phyloP scores from a whole-genome alignment of 2,113 vertebrate genomes.

The Dolichotis patagonum region DNA sequence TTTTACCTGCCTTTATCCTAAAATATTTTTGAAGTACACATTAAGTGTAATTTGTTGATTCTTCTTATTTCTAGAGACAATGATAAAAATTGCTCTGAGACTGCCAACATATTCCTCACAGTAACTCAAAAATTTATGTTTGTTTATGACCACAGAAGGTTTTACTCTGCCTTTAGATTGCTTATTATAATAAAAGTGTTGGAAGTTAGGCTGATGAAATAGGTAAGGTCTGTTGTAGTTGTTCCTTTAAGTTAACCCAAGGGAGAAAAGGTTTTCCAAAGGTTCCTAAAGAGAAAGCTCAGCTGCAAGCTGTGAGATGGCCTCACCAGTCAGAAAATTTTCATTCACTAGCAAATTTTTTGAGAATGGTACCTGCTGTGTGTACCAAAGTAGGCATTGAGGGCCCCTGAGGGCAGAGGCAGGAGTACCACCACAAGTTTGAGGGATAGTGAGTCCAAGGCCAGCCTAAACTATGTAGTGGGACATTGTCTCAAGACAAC shows the following conservation, averaged over 20 bases:
- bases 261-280: constrained; percentile 2
- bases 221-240: neutral
- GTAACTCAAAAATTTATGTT: neutral
- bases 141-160: neutral
- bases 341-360: constrained; percentile 34
- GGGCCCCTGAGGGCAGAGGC: neutral
- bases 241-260: neutral
- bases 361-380: neutral
- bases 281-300: neutral
- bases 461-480: neutral
- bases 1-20: neutral
- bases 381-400: neutral
- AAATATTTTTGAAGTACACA: constrained; percentile 37
- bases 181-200: neutral
- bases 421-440: neutral
- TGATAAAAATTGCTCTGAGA: neutral
- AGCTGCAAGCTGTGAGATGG: neutral
- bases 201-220: neutral
- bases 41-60: constrained; percentile 19
- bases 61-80: constrained; percentile 26
- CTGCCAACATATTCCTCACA: neutral
- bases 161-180: neutral
- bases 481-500: neutral
- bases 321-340: neutral
- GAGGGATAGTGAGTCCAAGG: neutral